Percentiles rank a stretch among this genome's conserved stretches.
phyloP scores from a whole-genome alignment of 2,888 invertebrate genomes.

The Anaspis maculata region DNA sequence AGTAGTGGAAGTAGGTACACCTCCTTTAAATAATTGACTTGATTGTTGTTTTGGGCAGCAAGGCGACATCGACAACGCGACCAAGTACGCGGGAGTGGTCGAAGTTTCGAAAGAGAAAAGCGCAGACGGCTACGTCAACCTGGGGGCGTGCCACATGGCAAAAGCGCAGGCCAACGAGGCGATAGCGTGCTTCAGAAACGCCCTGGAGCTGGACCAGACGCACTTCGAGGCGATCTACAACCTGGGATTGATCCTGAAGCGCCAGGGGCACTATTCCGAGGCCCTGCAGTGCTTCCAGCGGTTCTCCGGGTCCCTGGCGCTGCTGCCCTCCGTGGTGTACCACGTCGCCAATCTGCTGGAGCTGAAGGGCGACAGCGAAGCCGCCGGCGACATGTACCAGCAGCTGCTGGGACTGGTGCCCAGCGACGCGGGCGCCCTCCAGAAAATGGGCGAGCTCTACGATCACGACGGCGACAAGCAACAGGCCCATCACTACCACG shows the following conservation, averaged over 20 bases:
- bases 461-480: slow-evolving; percentile 86
- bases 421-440: slow-evolving; percentile 82
- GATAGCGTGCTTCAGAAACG: slow-evolving; percentile 62
- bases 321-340: slow-evolving; percentile 54
- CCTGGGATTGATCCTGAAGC: slow-evolving; percentile 63
- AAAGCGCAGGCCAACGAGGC: slow-evolving; percentile 64
- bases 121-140: slow-evolving; percentile 75
- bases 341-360: slow-evolving; percentile 76
- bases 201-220: slow-evolving; percentile 69
- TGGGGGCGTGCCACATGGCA: slow-evolving; percentile 69
- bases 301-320: slow-evolving; percentile 48
- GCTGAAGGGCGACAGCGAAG: slow-evolving; percentile 51
- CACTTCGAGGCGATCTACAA: slow-evolving; percentile 81
- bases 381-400: slow-evolving; percentile 58
- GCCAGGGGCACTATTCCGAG: slow-evolving; percentile 59
- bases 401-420: slow-evolving; percentile 76
- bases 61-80: slow-evolving; percentile 70
- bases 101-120: slow-evolving; percentile 69
- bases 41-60: slow-evolving; percentile 48
- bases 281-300: slow-evolving; percentile 75
- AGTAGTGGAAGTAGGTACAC: too few relatives aligned
- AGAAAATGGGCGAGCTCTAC: slow-evolving; percentile 83
- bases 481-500: slow-evolving; percentile 77
- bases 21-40: too few relatives aligned
- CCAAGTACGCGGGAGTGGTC: slow-evolving; percentile 65